A percentile compares a stretch with the other conserved stretches of the same genome.
These are phyloP conservation scores for Barypeithes pellucidus DNA, from an alignment of 2,888 invertebrate genomes.

Conservation along the genomic window DNA sequence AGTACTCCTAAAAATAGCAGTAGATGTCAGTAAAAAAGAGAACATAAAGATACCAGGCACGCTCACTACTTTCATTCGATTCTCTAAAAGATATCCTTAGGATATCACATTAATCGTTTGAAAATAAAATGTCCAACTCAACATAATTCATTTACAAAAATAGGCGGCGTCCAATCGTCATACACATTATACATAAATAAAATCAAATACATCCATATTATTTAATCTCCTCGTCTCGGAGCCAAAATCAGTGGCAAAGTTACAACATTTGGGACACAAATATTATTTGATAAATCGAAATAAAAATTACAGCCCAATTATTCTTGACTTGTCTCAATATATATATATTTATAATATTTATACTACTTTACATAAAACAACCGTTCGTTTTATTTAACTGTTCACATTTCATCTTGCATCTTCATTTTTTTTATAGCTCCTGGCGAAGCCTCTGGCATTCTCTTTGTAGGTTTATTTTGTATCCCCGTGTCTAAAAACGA, in stretches of 20 bases:
- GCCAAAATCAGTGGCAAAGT: conserved; percentile 41
- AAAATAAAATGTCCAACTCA: conserved; percentile 44
- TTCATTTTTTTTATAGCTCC: conserved; percentile 65
- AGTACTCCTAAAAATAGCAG: conserved; percentile 54
- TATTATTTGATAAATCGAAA: conserved; percentile 12
- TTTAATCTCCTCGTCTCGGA: conserved; percentile 30
- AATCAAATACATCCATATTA: conserved; percentile 12
- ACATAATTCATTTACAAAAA: conserved; percentile 51
- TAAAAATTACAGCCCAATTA: conserved; percentile 23
- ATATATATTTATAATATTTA: conserved; percentile 49
- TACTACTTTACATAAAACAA: conserved; percentile 58
- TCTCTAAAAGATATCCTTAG: conserved; percentile 53
- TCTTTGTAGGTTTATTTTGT: conserved; percentile 65
- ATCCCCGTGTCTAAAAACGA: conserved; percentile 65
- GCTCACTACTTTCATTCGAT: conserved; percentile 38
- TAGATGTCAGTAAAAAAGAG: conserved; percentile 50
- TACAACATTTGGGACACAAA: conserved; percentile 49
- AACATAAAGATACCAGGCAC: conserved; percentile 36
- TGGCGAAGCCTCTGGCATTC: conserved; percentile 61
- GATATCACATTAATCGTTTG: conserved; percentile 54
- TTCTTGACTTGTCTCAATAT: conserved; percentile 11
- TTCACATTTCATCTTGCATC: conserved; percentile 65
- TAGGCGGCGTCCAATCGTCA: conserved; percentile 42
- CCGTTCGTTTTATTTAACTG: conserved; percentile 51
- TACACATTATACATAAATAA: conserved; percentile 43